Evolutionary conservation across 2,113 vertebrate genomes (phyloP), one percentile per base, ranked within the genome.

Genomic region (Tricholaema leucomelas): DNA sequence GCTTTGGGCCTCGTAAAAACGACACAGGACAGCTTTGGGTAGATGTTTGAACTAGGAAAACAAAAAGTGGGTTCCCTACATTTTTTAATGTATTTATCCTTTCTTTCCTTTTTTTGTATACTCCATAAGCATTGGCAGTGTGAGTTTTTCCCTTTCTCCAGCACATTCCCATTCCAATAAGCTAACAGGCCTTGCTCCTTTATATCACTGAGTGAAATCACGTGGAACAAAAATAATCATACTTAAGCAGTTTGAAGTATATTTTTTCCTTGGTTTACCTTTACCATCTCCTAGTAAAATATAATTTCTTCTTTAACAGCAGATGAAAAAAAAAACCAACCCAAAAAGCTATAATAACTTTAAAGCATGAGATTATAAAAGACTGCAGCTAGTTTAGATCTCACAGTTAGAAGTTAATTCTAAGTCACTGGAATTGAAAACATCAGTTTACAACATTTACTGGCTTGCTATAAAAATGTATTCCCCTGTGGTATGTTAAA

Each of bases 361-460:
- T 95, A 84, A 94, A 94, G 81, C 88, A 75, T 70, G 79, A 93
- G 89, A 94, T 96, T 97, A 96, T 92, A 93, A 95, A 95, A 95
- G 93, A 86, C 96, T 94, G 89, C 91, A 96, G 94, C 97, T 97
- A 97, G 92, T 97, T 98, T 98, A 98, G 97, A 93, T 97, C 95
- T 96, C 97, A 84, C 95, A 97, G 96, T 96, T 94, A 95, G 95
- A 91, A 96, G 96, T 97, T 97, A 96, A 97, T 97, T 93, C 96
- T 97, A 97, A 98, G 97, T 96, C 94, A 94, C 92, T 96, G 92
- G 98, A 98, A 98, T 98, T 98, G 98, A 97, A 98, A 98, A 98
- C 98, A 98, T 97, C 97, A 97, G 98, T 96, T 97, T 96, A 87
- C 89, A 97, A 95, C 97, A 95, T 98, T 98, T 98, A 98, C 97